These are phyloP conservation scores for Petrocephalus zakoni DNA, from an alignment of 2,113 vertebrate genomes.

Conservation along the genomic window DNA sequence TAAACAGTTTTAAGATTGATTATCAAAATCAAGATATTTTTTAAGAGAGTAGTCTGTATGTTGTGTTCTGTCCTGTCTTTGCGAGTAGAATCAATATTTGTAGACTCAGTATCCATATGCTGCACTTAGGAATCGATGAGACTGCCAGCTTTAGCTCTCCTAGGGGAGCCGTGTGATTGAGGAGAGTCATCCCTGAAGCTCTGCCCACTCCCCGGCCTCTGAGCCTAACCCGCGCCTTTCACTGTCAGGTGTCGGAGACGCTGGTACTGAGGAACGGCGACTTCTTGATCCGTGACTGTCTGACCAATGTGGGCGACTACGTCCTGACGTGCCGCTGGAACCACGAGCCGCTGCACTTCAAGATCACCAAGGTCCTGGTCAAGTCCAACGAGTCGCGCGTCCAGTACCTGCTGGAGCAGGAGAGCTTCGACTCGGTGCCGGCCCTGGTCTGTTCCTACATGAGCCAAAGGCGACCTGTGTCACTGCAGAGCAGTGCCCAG, in stretches of 20 bases:
- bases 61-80: not conserved
- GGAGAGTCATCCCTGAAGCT: not conserved
- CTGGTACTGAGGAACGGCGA: slow-evolving; percentile 84
- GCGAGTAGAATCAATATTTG: not conserved
- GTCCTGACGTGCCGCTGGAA: slow-evolving; percentile 90
- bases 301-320: slow-evolving; percentile 82
- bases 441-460: slow-evolving; percentile 83
- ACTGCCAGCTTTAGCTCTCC: not conserved
- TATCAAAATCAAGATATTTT: too few relatives aligned
- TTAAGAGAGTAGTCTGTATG: not conserved
- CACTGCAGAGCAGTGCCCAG: slow-evolving; percentile 77
- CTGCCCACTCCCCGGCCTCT: not conserved
- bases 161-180: not conserved
- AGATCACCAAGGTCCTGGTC: slow-evolving; percentile 91
- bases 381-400: slow-evolving; percentile 80
- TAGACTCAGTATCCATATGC: not conserved
- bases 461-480: slow-evolving; percentile 80
- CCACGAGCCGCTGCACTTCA: slow-evolving; percentile 85
- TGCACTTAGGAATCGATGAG: not conserved
- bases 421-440: slow-evolving; percentile 86
- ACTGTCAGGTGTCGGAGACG: slow-evolving; percentile 78
- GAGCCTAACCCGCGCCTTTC: not conserved
- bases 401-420: slow-evolving; percentile 85
- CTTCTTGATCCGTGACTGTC: slow-evolving; percentile 88
- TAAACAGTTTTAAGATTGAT: too few relatives aligned